Percentiles rank a stretch among this genome's conserved stretches.
These are phyloP conservation scores for Gadus macrocephalus DNA, from an alignment of 2,113 vertebrate species.

Conservation along the genomic window DNA sequence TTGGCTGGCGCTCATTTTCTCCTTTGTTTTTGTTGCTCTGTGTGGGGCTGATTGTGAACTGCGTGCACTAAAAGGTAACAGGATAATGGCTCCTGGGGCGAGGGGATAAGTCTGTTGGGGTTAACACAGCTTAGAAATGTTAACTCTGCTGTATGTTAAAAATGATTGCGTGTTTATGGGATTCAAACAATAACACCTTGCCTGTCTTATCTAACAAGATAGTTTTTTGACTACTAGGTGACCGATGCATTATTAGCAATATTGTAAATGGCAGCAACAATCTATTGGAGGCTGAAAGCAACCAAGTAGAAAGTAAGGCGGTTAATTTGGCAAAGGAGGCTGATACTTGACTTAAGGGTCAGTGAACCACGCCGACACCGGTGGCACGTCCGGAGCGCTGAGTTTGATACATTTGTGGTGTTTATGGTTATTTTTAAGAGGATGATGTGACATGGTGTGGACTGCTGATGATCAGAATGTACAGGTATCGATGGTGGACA, in stretches of 20 bases:
- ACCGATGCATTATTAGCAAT: conserved; percentile 30
- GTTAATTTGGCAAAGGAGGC: conserved; percentile 21
- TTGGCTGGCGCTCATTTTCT: no score
- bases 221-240: conserved; percentile 37
- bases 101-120: conserved; percentile 54
- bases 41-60: no score
- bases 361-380: background rate
- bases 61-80: conserved; percentile 11
- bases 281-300: conserved; percentile 32
- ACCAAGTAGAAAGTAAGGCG: conserved; percentile 36
- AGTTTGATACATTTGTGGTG: background rate
- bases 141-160: conserved; percentile 35
- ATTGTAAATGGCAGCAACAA: conserved; percentile 27
- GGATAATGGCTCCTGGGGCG: conserved; percentile 54
- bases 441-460: background rate
- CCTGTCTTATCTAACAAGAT: conserved; percentile 14
- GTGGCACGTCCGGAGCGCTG: background rate
- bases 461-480: background rate
- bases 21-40: no score
- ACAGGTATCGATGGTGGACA: background rate
- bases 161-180: conserved; percentile 18
- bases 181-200: conserved; percentile 25
- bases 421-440: background rate
- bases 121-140: conserved; percentile 41
- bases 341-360: conserved; percentile 31